Evolutionary conservation across 2,888 invertebrate species (phyloP).

Genomic region (Helicoverpa assulta): DNA sequence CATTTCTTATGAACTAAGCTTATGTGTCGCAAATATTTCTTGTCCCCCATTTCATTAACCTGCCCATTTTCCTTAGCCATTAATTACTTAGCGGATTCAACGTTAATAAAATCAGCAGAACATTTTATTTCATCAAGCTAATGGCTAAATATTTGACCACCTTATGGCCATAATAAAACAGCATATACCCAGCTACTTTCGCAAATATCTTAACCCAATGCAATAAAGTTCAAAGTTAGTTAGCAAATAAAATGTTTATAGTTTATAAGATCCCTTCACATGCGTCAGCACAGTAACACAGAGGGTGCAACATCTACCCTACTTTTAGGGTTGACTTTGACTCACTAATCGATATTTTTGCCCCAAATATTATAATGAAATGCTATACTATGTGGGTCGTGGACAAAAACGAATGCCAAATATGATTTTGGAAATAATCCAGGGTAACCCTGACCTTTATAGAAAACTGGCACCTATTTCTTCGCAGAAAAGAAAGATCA

Average conservation of each 20-base stretch:
- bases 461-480: slow-evolving; percentile 37
- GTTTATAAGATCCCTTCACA: slow-evolving; percentile 64
- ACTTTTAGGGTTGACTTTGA: slow-evolving; percentile 75
- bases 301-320: slow-evolving; percentile 75
- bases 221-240: slow-evolving; percentile 60
- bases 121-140: slow-evolving; percentile 75
- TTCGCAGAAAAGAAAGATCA: slow-evolving; percentile 9
- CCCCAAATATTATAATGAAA: slow-evolving; percentile 68
- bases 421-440: slow-evolving; percentile 51
- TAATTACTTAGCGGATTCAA: slow-evolving; percentile 30
- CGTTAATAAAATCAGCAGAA: slow-evolving; percentile 59
- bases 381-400: slow-evolving; percentile 67
- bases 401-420: slow-evolving; percentile 38
- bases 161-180: slow-evolving; percentile 64
- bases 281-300: slow-evolving; percentile 76
- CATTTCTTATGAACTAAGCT: not conserved
- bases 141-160: slow-evolving; percentile 82
- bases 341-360: slow-evolving; percentile 81
- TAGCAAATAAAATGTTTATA: slow-evolving; percentile 31
- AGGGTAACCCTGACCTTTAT: slow-evolving; percentile 57
- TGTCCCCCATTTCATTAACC: slow-evolving; percentile 31
- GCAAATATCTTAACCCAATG: slow-evolving; percentile 27
- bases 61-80: slow-evolving; percentile 22
- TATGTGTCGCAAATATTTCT: not conserved
- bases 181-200: slow-evolving; percentile 61